Evolutionary conservation across 1,140 invertebrate species (phyloP).

Genomic region (Philotrypesis tridentata): DNA sequence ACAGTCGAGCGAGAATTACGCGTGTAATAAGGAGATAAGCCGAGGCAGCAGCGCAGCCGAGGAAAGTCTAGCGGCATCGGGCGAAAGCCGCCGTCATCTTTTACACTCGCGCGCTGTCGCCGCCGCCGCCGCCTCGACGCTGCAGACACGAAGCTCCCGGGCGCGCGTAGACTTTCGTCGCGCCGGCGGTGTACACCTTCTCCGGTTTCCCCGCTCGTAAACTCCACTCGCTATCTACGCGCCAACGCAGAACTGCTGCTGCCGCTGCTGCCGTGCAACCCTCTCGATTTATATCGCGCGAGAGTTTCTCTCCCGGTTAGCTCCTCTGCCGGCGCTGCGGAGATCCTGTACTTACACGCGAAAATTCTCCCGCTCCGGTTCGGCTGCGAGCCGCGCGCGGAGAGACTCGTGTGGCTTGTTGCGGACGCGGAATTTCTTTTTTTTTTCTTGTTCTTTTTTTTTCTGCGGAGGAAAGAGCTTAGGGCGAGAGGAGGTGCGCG

Average conservation of each 20-base stretch:
- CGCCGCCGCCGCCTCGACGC: too few species aligned
- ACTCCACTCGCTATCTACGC: conserved; percentile 12
- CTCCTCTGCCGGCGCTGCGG: too few species aligned
- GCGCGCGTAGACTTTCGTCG: not conserved
- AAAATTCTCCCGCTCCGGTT: not conserved
- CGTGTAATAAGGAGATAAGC: not conserved
- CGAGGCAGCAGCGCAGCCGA: not conserved
- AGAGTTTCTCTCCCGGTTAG: not conserved
- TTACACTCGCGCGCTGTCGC: too few species aligned
- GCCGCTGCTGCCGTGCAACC: not conserved
- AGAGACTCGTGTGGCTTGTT: too few species aligned
- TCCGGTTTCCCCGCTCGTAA: conserved; percentile 41
- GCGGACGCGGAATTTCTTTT: too few species aligned
- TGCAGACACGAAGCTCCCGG: too few species aligned
- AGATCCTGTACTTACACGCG: not conserved
- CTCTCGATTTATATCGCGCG: conserved; percentile 13
- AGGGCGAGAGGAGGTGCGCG: too few species aligned
- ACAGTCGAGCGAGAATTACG: not conserved
- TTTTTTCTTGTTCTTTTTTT: too few species aligned
- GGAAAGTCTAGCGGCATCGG: too few species aligned
- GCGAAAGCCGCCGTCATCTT: conserved; percentile 28
- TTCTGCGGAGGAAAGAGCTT: too few species aligned
- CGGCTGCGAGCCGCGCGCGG: too few species aligned
- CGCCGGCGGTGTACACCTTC: not conserved
- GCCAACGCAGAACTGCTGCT: not conserved